Evolutionary conservation across 2,888 invertebrate genomes (phyloP).

Genomic region (Drosophila multiciliata): DNA sequence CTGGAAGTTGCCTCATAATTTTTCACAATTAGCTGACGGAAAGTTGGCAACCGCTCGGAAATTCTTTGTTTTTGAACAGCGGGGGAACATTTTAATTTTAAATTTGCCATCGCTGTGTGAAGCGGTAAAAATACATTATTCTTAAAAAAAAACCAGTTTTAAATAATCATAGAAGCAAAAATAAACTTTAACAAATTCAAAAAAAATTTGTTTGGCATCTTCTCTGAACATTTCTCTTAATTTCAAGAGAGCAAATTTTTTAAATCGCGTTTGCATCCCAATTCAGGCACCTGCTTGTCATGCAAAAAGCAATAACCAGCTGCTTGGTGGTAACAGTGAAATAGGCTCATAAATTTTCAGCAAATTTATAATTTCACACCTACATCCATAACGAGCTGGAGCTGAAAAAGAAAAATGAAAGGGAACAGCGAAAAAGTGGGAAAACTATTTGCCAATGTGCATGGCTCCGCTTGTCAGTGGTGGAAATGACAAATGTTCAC

Average conservation of each 20-base stretch:
- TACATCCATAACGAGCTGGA: conserved; percentile 65
- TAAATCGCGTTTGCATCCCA: background rate
- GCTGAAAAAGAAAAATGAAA: conserved; percentile 25
- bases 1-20: conserved; percentile 48
- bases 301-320: conserved; percentile 52
- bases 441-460: conserved; percentile 76
- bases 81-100: conserved; percentile 35
- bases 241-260: background rate
- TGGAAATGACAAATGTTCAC: conserved; percentile 71
- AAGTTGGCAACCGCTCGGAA: conserved; percentile 35
- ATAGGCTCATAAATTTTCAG: conserved; percentile 68
- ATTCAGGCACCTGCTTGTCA: conserved; percentile 36
- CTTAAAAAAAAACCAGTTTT: background rate
- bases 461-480: conserved; percentile 68
- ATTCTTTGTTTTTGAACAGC: conserved; percentile 29
- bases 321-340: conserved; percentile 48
- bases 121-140: too few species aligned
- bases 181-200: background rate
- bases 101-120: conserved; percentile 2
- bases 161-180: background rate
- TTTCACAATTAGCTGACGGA: conserved; percentile 58
- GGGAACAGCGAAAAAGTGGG: conserved; percentile 28
- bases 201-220: background rate
- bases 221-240: background rate
- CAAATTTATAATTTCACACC: conserved; percentile 80